A percentile compares a stretch with the other conserved stretches of the same genome.
These are phyloP conservation scores for Oplegnathus fasciatus DNA, from an alignment of 2,113 vertebrate genomes.

Conservation along the genomic window DNA sequence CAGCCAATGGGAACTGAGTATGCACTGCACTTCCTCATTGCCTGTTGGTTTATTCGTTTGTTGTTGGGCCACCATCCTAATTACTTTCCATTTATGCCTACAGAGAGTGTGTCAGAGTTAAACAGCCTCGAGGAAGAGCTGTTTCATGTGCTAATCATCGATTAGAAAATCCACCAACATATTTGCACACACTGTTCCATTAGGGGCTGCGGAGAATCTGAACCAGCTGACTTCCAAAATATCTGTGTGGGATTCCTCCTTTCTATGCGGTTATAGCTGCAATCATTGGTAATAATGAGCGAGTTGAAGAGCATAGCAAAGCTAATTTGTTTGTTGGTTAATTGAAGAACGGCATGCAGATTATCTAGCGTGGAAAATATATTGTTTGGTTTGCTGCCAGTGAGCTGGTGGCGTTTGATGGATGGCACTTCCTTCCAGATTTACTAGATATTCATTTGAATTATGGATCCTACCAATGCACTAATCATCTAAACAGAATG, in stretches of 20 bases:
- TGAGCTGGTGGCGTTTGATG: slow-evolving; percentile 36
- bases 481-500: slow-evolving; percentile 29
- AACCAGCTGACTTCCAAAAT: slow-evolving; percentile 59
- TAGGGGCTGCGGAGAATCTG: slow-evolving; percentile 23
- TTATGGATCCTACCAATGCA: slow-evolving; percentile 25
- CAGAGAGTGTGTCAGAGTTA: slow-evolving; percentile 53
- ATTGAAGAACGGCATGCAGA: slow-evolving; percentile 44
- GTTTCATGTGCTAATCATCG: slow-evolving; percentile 64
- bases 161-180: slow-evolving; percentile 56
- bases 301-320: slow-evolving; percentile 55
- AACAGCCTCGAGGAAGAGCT: slow-evolving; percentile 49
- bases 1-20: slow-evolving; percentile 43
- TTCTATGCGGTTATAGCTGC: slow-evolving; percentile 32
- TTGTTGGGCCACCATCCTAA: slow-evolving; percentile 55
- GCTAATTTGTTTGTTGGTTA: slow-evolving; percentile 63
- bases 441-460: slow-evolving; percentile 47
- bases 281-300: slow-evolving; percentile 50
- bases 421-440: slow-evolving; percentile 40
- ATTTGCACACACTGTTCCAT: slow-evolving; percentile 48
- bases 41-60: slow-evolving; percentile 55
- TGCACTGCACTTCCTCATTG: slow-evolving; percentile 43
- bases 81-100: slow-evolving; percentile 62
- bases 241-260: slow-evolving; percentile 35
- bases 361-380: slow-evolving; percentile 43
- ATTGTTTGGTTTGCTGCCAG: slow-evolving; percentile 42